Conservation (phyloP, 2,888 invertebrate species). For the Tiliacea aurago region DNA sequence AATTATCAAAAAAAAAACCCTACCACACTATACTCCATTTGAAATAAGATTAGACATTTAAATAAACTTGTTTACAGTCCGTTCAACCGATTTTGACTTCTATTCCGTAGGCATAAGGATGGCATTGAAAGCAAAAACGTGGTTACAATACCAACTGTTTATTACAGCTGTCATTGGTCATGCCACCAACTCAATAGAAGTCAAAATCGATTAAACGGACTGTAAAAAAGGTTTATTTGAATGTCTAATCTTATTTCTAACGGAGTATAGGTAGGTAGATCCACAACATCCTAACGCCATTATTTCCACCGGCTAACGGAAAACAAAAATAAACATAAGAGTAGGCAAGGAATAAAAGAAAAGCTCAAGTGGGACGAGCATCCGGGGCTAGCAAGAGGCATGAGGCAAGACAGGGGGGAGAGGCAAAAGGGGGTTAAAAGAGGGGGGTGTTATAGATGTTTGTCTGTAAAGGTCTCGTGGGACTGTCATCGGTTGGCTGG, state of each 20-base stretch:
- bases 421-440: slow-evolving; percentile 59
- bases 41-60: too few species aligned
- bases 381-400: slow-evolving; percentile 77
- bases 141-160: too few species aligned
- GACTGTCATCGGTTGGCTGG: slow-evolving; percentile 71
- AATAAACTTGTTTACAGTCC: too few species aligned
- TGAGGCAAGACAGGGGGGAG: slow-evolving; percentile 56
- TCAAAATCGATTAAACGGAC: too few species aligned
- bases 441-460: slow-evolving; percentile 68
- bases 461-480: slow-evolving; percentile 70
- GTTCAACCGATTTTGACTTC: too few species aligned
- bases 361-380: slow-evolving; percentile 88
- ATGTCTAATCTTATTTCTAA: too few species aligned
- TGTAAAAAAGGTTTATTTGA: too few species aligned
- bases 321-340: slow-evolving; percentile 90
- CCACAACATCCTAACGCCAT: slow-evolving; percentile 80
- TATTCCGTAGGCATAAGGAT: too few species aligned
- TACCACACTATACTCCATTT: too few species aligned
- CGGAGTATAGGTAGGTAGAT: slow-evolving; percentile 61
- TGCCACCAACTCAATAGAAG: too few species aligned
- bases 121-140: too few species aligned
- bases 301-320: slow-evolving; percentile 88
- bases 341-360: slow-evolving; percentile 89
- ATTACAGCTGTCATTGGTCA: too few species aligned
- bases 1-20: slow-evolving; percentile 8